Evolutionary conservation across 64 coral and sea anemone species (phyloP), one percentile per base, ranked within the genome.

Genomic region (Porites australiensis): DNA sequence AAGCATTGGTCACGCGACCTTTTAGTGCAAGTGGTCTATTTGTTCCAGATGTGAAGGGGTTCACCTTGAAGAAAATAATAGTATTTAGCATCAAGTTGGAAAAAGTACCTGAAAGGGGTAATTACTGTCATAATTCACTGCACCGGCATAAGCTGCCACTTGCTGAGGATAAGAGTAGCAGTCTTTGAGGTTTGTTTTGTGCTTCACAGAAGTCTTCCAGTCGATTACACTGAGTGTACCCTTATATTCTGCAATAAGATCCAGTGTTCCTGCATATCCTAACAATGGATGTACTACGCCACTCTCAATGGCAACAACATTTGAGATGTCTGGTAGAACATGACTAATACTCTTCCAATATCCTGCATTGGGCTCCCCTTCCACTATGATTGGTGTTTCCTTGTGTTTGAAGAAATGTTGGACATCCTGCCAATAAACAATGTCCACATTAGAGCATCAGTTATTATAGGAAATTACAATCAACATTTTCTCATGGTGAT

Each of bases 121-220:
- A 63, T 91, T 95, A 3, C 11, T 2, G 62, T 99, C 97, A 89
- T 82, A 99, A 71, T 99, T 99, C 52, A 99, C 87, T 88, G 97
- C 97, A 13, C 94, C 97, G 43, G 91, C 91, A 67, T 99, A 99
- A 48, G 91, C 97, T 2, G 80, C 94, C 18, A 96, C 18, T 70
- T 99, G 97, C 61, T 91, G 62, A 21, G 97, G 97, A 86, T 99
- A 99, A 5, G 97, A 99, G 16, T 91, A 94, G 70, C 97, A 99
- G 12, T 95, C 82, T 22, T 87, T 84, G 37, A 96, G 81, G 10
- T 94, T 93, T 20, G 45, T 88, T 22, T 95, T 95, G 20, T 90
- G 90, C 64, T 91, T 96, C 43, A 85, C 82, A 11, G 97, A 99
- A 10, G 97, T 99, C 23, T 99, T 99, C 97, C 97, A 99, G 63